phyloP scores from a whole-genome alignment of 1,140 invertebrate genomes.

The Chrysomallon squamiferum region DNA sequence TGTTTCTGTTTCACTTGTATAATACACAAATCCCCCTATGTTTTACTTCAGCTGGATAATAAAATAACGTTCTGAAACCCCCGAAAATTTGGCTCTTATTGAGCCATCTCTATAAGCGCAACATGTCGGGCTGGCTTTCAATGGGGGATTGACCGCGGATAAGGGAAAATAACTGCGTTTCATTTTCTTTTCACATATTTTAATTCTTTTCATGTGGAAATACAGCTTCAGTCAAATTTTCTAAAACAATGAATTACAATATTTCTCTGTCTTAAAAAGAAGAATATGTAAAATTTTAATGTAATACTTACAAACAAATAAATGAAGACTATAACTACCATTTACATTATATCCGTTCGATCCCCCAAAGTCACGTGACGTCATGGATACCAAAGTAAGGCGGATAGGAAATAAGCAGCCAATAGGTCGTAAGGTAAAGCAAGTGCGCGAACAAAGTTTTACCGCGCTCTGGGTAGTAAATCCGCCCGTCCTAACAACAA shows the following conservation, averaged over 20 bases:
- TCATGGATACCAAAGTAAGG: slow-evolving; percentile 20
- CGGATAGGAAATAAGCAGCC: slow-evolving; percentile 7
- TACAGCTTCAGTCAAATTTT: too few relatives aligned
- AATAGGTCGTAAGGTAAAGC: not conserved
- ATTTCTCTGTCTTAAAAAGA: too few relatives aligned
- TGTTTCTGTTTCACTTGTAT: slow-evolving; percentile 8
- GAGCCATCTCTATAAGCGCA: slow-evolving; percentile 23
- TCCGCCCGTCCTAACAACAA: too few relatives aligned
- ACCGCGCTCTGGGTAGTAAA: too few relatives aligned
- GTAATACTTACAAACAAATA: too few relatives aligned
- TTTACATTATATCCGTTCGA: not conserved
- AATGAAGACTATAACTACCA: too few relatives aligned
- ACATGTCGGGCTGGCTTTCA: slow-evolving; percentile 30
- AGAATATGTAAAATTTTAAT: too few relatives aligned
- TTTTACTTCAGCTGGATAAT: slow-evolving; percentile 13
- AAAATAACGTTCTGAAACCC: slow-evolving; percentile 32
- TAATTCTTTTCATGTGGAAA: too few relatives aligned
- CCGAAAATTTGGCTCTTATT: slow-evolving; percentile 43
- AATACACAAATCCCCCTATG: slow-evolving; percentile 19
- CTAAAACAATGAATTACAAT: too few relatives aligned
- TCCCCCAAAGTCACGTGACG: slow-evolving; percentile 13
- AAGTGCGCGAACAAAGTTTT: not conserved
- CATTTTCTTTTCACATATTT: not conserved
- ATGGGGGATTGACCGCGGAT: slow-evolving; percentile 4
- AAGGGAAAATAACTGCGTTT: not conserved